These are phyloP conservation scores for Neogobius melanostomus DNA, from an alignment of 2,113 vertebrate species.

Conservation along the genomic window DNA sequence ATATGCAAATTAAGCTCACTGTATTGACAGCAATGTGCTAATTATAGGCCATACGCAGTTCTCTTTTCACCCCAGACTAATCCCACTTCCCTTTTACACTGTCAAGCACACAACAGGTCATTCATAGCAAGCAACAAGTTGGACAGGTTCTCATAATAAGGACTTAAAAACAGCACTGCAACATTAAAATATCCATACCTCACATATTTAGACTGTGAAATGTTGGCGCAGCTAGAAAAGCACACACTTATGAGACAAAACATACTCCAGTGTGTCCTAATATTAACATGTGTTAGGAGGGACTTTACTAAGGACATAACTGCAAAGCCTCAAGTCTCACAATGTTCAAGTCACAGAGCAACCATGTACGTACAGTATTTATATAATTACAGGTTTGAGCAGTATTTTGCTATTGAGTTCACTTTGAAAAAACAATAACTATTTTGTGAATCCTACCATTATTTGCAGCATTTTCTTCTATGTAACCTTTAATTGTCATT, in stretches of 20 bases:
- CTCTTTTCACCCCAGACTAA: slow-evolving; percentile 21
- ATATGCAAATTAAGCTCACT: slow-evolving; percentile 47
- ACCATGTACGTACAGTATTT: slow-evolving; percentile 27
- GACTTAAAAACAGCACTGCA: slow-evolving; percentile 34
- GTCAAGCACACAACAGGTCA: slow-evolving; percentile 14
- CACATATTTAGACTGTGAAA: slow-evolving; percentile 39
- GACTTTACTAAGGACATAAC: slow-evolving; percentile 15
- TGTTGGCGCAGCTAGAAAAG: slow-evolving; percentile 12
- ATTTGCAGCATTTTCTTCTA: slow-evolving; percentile 24
- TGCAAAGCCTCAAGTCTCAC: slow-evolving; percentile 26
- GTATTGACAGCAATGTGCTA: slow-evolving; percentile 31
- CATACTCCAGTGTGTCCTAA: background rate
- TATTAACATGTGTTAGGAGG: slow-evolving; percentile 15
- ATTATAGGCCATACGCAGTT: background rate
- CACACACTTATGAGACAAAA: slow-evolving; percentile 28
- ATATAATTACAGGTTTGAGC: slow-evolving; percentile 29
- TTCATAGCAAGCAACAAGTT: slow-evolving; percentile 49
- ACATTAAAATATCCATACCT: slow-evolving; percentile 27
- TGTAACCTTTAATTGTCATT: slow-evolving; percentile 17
- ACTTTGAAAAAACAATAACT: slow-evolving; percentile 43
- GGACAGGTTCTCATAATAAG: slow-evolving; percentile 32
- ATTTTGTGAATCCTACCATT: background rate
- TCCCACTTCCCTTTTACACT: slow-evolving; percentile 31
- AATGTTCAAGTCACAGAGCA: slow-evolving; percentile 35
- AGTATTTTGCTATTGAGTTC: slow-evolving; percentile 15